Base-by-base conservation (phyloP, 1,140 invertebrate species). In the Ganaspis sp. region DNA sequence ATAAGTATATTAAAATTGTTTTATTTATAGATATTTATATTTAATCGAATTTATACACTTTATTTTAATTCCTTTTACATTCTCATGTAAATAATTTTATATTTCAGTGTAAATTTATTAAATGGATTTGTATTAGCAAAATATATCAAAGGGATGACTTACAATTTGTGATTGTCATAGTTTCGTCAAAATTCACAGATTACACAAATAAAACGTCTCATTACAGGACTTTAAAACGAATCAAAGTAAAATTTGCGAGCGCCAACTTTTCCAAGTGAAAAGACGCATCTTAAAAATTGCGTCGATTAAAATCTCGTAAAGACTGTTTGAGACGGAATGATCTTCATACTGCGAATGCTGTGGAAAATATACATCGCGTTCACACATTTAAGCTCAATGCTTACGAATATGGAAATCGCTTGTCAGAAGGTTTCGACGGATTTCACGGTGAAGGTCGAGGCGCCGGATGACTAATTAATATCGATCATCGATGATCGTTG, bases 401-500 rank as follows among this genome's bases (percentile, higher is more conserved):
- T 21, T 15, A 29, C 23, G 23, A n/a, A 64, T n/a, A 34, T 64
- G 23, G 21, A 29, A 15, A 64, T 64, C 12, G 23, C 15, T 21
- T 5, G 58, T 29, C 58, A 29, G 58, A 64, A 34, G 58, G 11
- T 64, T 64, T 64, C n/a, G 58, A 29, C 11, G 58, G n/a, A 34
- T 76, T 45, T 58, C 70, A 45, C 23, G 17, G 9, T 17, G 40
- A 45, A 74, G 58, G 64, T n/a, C 69, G 19, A 40, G 6, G 21
- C 17, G 15, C 1, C 1, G 53, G 21, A 23, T 42, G 38, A 29
- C 23, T 26, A 12, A 45, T 45, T 21, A 26, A 58, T n/a, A 26
- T 69, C 21, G 40, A 73, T 40, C 45, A 19, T 29, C 70, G 42
- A 40, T 53, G 37, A n/a, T 37, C 34, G 75, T 42, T 58, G 40